Conservation (phyloP, 2,113 vertebrate genomes). For the Cyphomyrus discorhynchus region DNA sequence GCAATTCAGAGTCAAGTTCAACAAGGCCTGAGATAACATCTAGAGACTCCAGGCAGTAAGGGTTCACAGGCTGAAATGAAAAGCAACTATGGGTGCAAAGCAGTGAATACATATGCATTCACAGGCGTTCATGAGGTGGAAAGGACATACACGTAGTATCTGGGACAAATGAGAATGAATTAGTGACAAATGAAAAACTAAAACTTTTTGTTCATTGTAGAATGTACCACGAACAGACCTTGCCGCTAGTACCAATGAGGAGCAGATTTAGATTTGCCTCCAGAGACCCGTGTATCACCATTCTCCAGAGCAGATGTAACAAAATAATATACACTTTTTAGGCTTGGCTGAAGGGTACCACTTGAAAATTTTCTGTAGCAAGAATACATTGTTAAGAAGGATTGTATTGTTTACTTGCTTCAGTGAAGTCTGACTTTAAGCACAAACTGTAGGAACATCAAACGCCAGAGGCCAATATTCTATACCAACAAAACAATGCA, state of each 20-base stretch:
- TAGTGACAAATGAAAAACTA: not conserved
- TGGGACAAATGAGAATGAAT: not conserved
- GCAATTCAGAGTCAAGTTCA: not conserved
- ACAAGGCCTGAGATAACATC: constrained; percentile 11
- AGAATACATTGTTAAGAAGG: not conserved
- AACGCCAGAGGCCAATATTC: not conserved
- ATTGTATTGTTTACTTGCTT: not conserved
- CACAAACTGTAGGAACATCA: not conserved
- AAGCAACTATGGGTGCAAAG: not conserved
- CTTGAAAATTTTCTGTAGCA: not conserved
- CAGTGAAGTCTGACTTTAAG: not conserved
- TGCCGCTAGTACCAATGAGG: too few species aligned
- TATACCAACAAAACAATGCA: not conserved
- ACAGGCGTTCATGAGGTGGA: not conserved
- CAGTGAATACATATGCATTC: not conserved
- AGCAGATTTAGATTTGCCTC: not conserved
- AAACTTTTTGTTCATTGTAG: not conserved
- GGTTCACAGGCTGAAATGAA: not conserved
- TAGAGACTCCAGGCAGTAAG: constrained; percentile 6
- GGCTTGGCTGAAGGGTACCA: not conserved
- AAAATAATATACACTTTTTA: not conserved
- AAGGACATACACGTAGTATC: not conserved
- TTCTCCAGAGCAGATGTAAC: not conserved
- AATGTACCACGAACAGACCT: not conserved
- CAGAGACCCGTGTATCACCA: not conserved